Conservation (phyloP, 2,113 vertebrate species). For the Leptobrachium leishanense region DNA sequence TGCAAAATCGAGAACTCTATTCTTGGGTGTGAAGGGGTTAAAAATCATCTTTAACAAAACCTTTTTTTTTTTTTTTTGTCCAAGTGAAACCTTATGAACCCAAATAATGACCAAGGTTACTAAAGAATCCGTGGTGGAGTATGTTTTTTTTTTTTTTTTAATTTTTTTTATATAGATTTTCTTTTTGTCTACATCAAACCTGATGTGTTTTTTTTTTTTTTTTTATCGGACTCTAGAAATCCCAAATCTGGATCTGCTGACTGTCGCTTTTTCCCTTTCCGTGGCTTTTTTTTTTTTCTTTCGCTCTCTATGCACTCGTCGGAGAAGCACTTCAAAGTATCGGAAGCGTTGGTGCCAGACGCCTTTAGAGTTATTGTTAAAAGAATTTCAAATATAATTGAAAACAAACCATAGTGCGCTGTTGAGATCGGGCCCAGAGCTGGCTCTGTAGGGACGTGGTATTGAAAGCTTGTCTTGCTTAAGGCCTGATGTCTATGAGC, state of each 20-base stretch:
- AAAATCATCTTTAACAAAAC: too few relatives aligned
- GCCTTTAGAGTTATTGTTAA: constrained; percentile 67
- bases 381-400: constrained; percentile 75
- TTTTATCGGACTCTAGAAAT: background rate
- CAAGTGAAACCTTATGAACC: too few relatives aligned
- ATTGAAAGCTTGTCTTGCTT: constrained; percentile 62
- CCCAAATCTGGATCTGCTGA: constrained; percentile 41
- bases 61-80: too few relatives aligned
- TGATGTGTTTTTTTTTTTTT: constrained; percentile 16
- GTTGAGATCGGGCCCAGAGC: constrained; percentile 54
- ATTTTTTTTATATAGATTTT: too few relatives aligned
- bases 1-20: too few relatives aligned
- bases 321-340: constrained; percentile 73
- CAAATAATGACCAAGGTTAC: too few relatives aligned
- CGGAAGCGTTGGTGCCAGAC: constrained; percentile 71
- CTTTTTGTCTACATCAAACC: background rate
- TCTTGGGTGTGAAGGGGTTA: too few relatives aligned
- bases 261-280: constrained; percentile 39
- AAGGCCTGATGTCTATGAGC: constrained; percentile 75
- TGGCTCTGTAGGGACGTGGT: constrained; percentile 54
- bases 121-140: too few relatives aligned
- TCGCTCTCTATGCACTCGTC: constrained; percentile 22
- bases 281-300: constrained; percentile 26
- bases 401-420: constrained; percentile 68
- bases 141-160: too few relatives aligned